Evolutionary conservation across 2,113 vertebrate species (phyloP).

Genomic region (Sinocyclocheilus grahami): DNA sequence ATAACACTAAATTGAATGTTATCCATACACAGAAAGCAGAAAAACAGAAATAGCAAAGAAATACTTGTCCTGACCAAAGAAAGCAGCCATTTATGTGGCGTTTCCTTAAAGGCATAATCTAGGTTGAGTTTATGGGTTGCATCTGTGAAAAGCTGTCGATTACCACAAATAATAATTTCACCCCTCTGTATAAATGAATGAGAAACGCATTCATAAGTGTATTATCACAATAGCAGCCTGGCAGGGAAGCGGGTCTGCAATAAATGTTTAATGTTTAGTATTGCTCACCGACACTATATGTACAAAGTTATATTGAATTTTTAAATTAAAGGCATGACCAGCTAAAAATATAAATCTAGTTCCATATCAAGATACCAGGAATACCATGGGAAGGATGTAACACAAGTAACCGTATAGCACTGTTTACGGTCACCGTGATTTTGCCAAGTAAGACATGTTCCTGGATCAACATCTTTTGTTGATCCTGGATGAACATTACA

Average conservation of each 20-base stretch:
- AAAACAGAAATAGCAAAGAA: neutral
- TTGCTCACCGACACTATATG: neutral
- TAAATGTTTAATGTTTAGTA: neutral
- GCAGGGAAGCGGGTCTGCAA: neutral
- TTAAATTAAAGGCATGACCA: neutral
- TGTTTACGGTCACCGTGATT: neutral
- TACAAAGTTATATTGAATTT: neutral
- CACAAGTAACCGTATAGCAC: neutral
- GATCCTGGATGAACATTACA: too few relatives aligned
- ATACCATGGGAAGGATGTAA: neutral
- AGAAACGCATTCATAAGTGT: neutral
- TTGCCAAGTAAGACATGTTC: too few relatives aligned
- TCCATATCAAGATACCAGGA: neutral
- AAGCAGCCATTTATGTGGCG: neutral
- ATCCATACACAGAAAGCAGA: neutral
- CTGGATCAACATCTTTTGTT: too few relatives aligned
- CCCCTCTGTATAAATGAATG: neutral
- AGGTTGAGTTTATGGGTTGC: neutral
- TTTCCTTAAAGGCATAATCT: neutral
- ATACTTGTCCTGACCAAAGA: neutral
- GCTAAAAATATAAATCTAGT: neutral
- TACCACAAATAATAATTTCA: neutral
- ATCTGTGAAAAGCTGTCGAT: neutral
- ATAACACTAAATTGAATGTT: neutral
- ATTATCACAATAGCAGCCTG: slow-evolving; percentile 1